Evolutionary conservation across 2,113 vertebrate species (phyloP), one percentile per base, ranked within the genome.

Genomic region (Meles meles): DNA sequence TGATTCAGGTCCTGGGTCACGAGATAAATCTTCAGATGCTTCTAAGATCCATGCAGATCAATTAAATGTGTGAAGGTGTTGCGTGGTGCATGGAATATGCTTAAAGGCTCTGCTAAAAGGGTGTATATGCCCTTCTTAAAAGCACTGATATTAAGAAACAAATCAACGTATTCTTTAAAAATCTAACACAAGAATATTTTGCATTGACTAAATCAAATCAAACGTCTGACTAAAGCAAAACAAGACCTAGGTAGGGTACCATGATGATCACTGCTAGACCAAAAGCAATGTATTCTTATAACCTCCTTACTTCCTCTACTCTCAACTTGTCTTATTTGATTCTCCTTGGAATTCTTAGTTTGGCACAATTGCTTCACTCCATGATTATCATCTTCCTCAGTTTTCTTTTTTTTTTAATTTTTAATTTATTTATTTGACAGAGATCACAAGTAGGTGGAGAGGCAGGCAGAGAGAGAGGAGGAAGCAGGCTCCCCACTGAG

Each of bases 251-350:
- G 2, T 1, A 71, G 8, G 5, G 6, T 44, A 11, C 11, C 17
- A 14, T 87, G 12, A 11, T 65, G 27, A 25, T 49, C 39, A 34
- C 42, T 42, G 1, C 4, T 11, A 79, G 21, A 95, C 49, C 6
- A 74, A 96, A 87, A 47, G 7, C 9, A 59, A 92, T 72, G 27
- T n/a, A 55, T 90, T 72, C 13, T 61, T 67, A 89, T n/a, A n/a
- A n/a, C n/a, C n/a, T 18, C 67, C 20, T 18, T 76, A 85, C 21
- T 63, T 55, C 13, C 91, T 12, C 88, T 42, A 63, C 12, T 76
- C 5, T 82, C 13, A 47, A 23, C 14, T 37, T 55, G 3, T 17
- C 18, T 14, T 17, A 3, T 44, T 79, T 89, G 57, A 65, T 92
- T 95, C 23, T 39, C 23, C 20, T 61, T 74, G 7, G 5, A 52